Conservation (phyloP, 1,140 invertebrate species). For the Drosophila takahashii region DNA sequence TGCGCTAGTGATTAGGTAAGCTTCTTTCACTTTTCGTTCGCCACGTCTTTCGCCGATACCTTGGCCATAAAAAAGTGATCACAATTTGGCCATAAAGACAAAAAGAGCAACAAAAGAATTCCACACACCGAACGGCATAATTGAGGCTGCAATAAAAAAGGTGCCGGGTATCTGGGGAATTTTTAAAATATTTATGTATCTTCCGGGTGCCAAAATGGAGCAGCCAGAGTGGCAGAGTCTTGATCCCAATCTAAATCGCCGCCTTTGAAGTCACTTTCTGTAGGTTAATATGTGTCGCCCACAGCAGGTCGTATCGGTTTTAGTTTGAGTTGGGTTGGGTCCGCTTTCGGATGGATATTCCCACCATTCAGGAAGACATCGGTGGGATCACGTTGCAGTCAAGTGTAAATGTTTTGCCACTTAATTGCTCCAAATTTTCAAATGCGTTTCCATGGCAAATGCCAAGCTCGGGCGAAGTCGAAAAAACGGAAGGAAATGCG, state of each 20-base stretch:
- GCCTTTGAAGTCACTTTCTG: conserved; percentile 54
- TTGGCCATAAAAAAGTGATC: conserved; percentile 31
- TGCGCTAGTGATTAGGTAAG: conserved; percentile 60
- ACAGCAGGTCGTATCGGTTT: conserved; percentile 24
- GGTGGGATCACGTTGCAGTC: conserved; percentile 41
- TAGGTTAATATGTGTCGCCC: conserved; percentile 54
- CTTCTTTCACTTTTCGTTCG: conserved; percentile 66
- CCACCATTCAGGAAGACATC: conserved; percentile 54
- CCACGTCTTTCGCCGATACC: conserved; percentile 9
- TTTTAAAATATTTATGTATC: conserved; percentile 44
- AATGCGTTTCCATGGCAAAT: conserved; percentile 53
- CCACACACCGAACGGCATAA: conserved; percentile 22
- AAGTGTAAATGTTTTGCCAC: conserved; percentile 37
- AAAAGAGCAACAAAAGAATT: conserved; percentile 38
- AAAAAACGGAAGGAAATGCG: conserved; percentile 77
- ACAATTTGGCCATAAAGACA: conserved; percentile 17
- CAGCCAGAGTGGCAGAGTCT: conserved; percentile 25
- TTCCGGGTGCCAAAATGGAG: conserved; percentile 72
- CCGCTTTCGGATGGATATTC: conserved; percentile 21
- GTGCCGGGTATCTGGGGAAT: conserved; percentile 18
- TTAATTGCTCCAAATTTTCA: conserved; percentile 61
- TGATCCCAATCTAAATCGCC: conserved; percentile 45
- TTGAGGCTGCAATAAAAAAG: conserved; percentile 33
- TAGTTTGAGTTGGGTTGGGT: not conserved
- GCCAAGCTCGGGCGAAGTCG: conserved; percentile 14